Evolutionary conservation across 37 sponge, comb jelly and placozoan genomes (phyloP).

Genomic region (Lycopodina hypogea): DNA sequence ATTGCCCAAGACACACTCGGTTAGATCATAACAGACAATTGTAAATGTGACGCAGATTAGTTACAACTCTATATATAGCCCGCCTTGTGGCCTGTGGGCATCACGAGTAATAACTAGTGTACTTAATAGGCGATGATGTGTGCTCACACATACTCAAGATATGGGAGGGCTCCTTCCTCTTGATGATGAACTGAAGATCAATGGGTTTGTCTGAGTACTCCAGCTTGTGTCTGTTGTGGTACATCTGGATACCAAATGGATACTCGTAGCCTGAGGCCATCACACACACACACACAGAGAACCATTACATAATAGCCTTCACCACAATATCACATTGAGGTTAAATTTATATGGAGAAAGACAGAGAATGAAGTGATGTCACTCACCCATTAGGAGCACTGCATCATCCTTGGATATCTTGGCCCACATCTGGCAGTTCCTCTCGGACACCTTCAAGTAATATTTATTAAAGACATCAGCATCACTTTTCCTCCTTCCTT

Average conservation of each 20-base stretch:
- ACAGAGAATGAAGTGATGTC: neutral
- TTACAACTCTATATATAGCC: no score
- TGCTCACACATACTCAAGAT: constrained; percentile 6
- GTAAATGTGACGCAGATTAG: no score
- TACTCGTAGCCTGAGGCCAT: constrained; percentile 46
- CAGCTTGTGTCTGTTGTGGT: constrained; percentile 59
- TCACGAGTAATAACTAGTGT: no score
- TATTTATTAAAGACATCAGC: no score
- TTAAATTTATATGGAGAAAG: neutral
- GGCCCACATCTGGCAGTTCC: constrained; percentile 62
- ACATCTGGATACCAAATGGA: constrained; percentile 61
- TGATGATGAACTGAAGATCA: constrained; percentile 61
- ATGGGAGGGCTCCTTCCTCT: constrained; percentile 31
- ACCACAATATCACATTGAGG: neutral
- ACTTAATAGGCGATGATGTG: no score
- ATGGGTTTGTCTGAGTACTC: constrained; percentile 39
- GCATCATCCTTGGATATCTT: constrained; percentile 60
- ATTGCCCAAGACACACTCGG: no score
- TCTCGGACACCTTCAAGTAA: constrained; percentile 26
- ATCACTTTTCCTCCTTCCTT: no score
- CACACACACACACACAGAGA: neutral
- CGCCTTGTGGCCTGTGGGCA: no score
- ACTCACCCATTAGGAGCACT: constrained; percentile 35
- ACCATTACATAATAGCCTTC: neutral
- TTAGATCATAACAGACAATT: no score